Evolutionary conservation across 2,888 invertebrate species (phyloP).

Genomic region (Galerucella calmariensis): DNA sequence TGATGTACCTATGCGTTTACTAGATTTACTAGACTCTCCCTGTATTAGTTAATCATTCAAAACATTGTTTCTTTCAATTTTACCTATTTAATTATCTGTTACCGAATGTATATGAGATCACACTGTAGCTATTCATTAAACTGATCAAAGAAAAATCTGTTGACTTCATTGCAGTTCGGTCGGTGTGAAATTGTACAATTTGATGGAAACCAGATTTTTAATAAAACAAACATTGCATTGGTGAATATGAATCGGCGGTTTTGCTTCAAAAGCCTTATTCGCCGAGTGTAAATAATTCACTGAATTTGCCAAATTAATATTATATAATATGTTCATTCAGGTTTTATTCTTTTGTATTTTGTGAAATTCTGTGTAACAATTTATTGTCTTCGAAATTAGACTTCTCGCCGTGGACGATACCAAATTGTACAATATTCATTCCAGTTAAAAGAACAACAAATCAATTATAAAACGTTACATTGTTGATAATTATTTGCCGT

Average conservation of each 20-base stretch:
- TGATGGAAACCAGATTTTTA: conserved; percentile 22
- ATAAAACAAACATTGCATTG: conserved; percentile 12
- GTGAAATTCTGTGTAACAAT: background rate
- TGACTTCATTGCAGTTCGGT: conserved; percentile 11
- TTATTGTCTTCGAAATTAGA: background rate
- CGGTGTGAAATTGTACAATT: background rate
- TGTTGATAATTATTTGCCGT: too few species aligned
- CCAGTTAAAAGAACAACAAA: too few species aligned
- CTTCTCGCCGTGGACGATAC: background rate
- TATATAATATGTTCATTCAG: conserved; percentile 5
- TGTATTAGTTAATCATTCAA: too few species aligned
- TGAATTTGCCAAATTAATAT: conserved; percentile 10
- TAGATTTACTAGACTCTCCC: too few species aligned
- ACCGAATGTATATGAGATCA: background rate
- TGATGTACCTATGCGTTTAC: too few species aligned
- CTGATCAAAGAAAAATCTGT: conserved; percentile 2
- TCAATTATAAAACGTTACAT: too few species aligned
- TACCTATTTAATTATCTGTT: background rate
- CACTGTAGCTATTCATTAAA: background rate
- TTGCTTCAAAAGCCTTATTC: conserved; percentile 11
- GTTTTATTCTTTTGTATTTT: conserved; percentile 10
- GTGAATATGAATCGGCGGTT: background rate
- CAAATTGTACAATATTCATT: background rate
- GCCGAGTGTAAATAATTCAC: conserved; percentile 11
- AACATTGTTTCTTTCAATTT: too few species aligned